Percentiles rank a stretch among this genome's conserved stretches.
Evolutionary conservation across 37 sponge, comb jelly and placozoan genomes (phyloP).

Genomic region (Hormiphora californensis): DNA sequence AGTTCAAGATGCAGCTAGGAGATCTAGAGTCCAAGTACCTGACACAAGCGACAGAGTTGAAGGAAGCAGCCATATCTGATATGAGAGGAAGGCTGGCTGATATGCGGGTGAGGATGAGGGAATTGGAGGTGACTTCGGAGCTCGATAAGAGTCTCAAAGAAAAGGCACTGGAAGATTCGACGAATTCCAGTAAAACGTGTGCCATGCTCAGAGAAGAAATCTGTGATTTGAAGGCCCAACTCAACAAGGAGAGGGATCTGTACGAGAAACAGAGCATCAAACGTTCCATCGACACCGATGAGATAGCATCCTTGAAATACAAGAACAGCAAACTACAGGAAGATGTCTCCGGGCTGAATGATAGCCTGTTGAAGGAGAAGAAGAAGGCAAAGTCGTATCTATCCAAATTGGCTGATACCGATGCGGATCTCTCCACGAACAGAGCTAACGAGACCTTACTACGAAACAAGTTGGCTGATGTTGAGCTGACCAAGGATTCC

Average conservation of each 20-base stretch:
- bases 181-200: neutral
- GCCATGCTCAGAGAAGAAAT: conserved; percentile 35
- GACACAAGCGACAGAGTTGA: conserved; percentile 46
- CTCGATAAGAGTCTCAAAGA: conserved; percentile 56
- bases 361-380: conserved; percentile 11
- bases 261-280: conserved; percentile 26
- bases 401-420: conserved; percentile 10
- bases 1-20: conserved; percentile 4
- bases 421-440: conserved; percentile 37
- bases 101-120: conserved; percentile 44
- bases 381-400: neutral
- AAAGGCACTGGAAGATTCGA: conserved; percentile 50
- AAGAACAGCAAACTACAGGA: neutral
- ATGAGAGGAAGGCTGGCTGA: conserved; percentile 54
- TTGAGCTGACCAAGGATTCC: conserved; percentile 20
- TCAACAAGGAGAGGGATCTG: conserved; percentile 10
- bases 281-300: conserved; percentile 27
- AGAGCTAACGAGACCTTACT: conserved; percentile 43
- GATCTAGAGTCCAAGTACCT: conserved; percentile 26
- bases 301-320: conserved; percentile 21
- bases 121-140: conserved; percentile 35
- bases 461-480: conserved; percentile 18
- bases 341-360: neutral
- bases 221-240: conserved; percentile 30
- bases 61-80: conserved; percentile 50